These are phyloP conservation scores for Microcaecilia unicolor DNA, from an alignment of 2,797 vertebrate species.

Conservation along the genomic window DNA sequence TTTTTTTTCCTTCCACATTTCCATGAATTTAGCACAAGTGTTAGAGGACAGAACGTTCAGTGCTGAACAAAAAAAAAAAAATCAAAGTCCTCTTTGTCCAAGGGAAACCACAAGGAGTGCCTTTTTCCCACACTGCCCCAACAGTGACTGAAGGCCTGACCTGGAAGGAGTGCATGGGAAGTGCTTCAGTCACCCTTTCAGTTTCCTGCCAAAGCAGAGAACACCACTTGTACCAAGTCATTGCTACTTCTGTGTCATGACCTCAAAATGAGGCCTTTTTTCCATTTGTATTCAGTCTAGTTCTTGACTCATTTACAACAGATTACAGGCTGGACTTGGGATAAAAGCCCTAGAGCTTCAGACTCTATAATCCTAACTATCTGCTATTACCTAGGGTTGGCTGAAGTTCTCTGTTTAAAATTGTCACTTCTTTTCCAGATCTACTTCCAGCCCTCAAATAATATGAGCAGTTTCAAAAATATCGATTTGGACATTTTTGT, in stretches of 20 bases:
- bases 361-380: too few relatives aligned
- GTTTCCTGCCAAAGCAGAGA: not conserved
- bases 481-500: too few relatives aligned
- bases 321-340: rapidly evolving
- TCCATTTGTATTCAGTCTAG: rapidly evolving
- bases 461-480: too few relatives aligned
- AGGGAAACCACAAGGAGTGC: not conserved
- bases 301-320: not conserved
- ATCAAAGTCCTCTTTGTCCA: not conserved
- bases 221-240: not conserved
- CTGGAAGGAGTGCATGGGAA: not conserved
- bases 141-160: not conserved
- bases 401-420: too few relatives aligned
- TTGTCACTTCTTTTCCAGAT: too few relatives aligned
- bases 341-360: not conserved
- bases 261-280: not conserved
- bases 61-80: too few relatives aligned
- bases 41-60: not conserved
- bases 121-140: not conserved
- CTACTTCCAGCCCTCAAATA: too few relatives aligned
- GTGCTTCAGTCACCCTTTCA: not conserved
- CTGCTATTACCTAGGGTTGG: too few relatives aligned
- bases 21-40: too few relatives aligned
- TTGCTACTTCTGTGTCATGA: not conserved
- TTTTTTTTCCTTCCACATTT: too few relatives aligned